Percentiles rank a stretch among this genome's conserved stretches.
Evolutionary conservation across 2,888 invertebrate species (phyloP).

Genomic region (Chaetogeoica ovagalla): DNA sequence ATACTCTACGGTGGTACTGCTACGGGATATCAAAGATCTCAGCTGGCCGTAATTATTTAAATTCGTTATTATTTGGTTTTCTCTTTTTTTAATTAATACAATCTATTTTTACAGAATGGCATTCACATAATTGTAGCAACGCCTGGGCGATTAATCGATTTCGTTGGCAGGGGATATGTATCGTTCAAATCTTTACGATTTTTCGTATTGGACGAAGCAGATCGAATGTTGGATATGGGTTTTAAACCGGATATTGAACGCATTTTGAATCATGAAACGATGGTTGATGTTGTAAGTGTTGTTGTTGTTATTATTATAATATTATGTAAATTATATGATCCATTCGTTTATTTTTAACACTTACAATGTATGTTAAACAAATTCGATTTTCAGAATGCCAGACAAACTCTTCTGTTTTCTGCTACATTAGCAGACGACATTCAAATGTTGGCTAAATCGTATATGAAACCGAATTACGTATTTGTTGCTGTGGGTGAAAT

Average conservation of each 20-base stretch:
- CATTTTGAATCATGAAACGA: conserved; percentile 68
- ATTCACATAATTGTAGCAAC: conserved; percentile 75
- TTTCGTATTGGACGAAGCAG: conserved; percentile 81
- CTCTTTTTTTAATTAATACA: not conserved
- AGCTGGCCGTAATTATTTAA: not conserved
- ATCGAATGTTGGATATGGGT: conserved; percentile 78
- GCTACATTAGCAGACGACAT: conserved; percentile 75
- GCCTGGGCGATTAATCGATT: conserved; percentile 72
- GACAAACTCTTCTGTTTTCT: conserved; percentile 74
- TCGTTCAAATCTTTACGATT: conserved; percentile 65
- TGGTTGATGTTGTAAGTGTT: conserved; percentile 65
- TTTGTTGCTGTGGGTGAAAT: conserved; percentile 89
- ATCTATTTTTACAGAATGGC: conserved; percentile 61
- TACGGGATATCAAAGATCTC: conserved; percentile 68
- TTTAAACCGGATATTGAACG: conserved; percentile 66
- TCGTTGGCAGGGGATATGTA: conserved; percentile 65
- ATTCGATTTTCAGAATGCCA: conserved; percentile 56
- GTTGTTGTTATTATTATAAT: not conserved
- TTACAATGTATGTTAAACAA: no score
- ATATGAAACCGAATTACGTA: conserved; percentile 73
- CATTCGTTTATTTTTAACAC: not conserved
- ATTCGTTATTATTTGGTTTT: not conserved
- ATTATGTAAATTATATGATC: not conserved
- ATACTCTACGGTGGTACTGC: conserved; percentile 89
- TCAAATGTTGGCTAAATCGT: conserved; percentile 81